phyloP scores from a whole-genome alignment of 2,113 vertebrate species.

The Colistium nudipinnis region DNA sequence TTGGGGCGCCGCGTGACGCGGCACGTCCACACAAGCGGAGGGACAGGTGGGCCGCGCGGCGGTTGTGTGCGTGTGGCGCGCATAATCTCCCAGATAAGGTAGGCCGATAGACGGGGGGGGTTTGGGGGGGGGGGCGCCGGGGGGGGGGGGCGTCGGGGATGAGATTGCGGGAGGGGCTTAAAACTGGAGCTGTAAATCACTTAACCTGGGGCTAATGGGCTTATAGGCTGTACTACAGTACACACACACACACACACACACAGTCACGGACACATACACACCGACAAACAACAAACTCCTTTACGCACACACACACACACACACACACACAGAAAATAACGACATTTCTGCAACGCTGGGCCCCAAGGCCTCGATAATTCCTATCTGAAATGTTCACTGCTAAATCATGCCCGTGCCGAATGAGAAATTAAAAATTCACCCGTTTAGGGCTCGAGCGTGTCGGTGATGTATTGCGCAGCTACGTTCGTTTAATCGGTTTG shows the following conservation, averaged over 20 bases:
- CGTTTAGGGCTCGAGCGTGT: slow-evolving; percentile 30
- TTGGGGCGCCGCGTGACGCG: slow-evolving; percentile 22
- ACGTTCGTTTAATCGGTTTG: slow-evolving; percentile 16
- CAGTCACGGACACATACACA: slow-evolving; percentile 9
- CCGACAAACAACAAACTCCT: slow-evolving; percentile 53
- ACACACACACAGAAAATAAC: slow-evolving; percentile 31
- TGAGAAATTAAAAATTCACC: slow-evolving; percentile 56
- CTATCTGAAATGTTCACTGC: slow-evolving; percentile 68
- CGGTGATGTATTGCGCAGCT: slow-evolving; percentile 20
- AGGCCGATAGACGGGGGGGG: slow-evolving; percentile 65
- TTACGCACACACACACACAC: background rate
- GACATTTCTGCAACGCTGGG: slow-evolving; percentile 31
- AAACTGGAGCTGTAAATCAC: slow-evolving; percentile 77
- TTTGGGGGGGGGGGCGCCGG: slow-evolving; percentile 64
- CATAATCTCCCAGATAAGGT: slow-evolving; percentile 72
- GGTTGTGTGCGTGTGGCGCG: slow-evolving; percentile 43
- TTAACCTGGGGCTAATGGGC: slow-evolving; percentile 81
- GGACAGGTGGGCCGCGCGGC: too few species aligned
- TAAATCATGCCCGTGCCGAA: slow-evolving; percentile 57
- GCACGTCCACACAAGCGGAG: slow-evolving; percentile 42
- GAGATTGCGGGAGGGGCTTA: slow-evolving; percentile 74
- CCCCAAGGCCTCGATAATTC: slow-evolving; percentile 51
- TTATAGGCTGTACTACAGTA: slow-evolving; percentile 69
- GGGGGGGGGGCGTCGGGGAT: slow-evolving; percentile 66
- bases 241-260: slow-evolving; percentile 36